Conservation (phyloP, 2,113 vertebrate species). For the Syrrhaptes paradoxus region DNA sequence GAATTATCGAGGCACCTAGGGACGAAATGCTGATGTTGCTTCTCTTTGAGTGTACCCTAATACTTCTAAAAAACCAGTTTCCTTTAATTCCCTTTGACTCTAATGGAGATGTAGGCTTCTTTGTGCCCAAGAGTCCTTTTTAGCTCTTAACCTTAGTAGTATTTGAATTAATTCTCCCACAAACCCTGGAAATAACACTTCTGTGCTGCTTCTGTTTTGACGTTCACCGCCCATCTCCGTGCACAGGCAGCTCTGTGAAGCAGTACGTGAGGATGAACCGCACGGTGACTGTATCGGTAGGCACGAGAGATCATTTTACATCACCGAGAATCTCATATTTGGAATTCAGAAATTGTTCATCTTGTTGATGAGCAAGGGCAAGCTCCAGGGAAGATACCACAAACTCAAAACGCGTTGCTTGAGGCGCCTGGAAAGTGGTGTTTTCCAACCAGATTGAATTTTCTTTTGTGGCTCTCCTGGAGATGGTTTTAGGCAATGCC, state of each 20-base stretch:
- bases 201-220: neutral
- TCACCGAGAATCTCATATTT: neutral
- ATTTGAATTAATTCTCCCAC: neutral
- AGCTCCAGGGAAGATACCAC: neutral
- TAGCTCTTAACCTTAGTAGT: neutral
- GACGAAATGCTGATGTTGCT: neutral
- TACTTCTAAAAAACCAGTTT: neutral
- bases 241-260: neutral
- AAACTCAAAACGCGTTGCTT: neutral
- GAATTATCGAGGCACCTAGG: neutral
- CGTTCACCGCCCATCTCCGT: rapidly evolving
- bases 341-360: conserved; percentile 50
- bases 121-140: neutral
- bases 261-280: neutral
- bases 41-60: neutral
- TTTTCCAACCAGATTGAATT: neutral
- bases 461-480: neutral
- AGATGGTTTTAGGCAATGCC: conserved; percentile 13
- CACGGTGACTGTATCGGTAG: neutral
- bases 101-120: neutral
- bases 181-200: neutral
- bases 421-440: neutral
- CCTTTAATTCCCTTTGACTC: neutral
- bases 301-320: neutral
- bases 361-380: neutral